Conservation (phyloP, 2,113 vertebrate species). For the Callochromis pleurospilus region DNA sequence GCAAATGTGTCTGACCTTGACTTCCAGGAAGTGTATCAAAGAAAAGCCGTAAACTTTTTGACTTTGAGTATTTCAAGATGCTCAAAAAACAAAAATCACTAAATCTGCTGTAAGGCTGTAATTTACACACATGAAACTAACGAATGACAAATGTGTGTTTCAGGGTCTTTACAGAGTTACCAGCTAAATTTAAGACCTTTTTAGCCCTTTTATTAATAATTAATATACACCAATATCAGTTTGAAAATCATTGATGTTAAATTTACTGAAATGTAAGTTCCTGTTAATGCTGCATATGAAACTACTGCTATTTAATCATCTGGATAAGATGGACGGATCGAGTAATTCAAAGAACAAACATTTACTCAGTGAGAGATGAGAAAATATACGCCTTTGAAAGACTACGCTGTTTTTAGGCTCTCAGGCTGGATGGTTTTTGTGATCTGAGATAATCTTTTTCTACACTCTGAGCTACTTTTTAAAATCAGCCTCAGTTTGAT, state of each 20-base stretch:
- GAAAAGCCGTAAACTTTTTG: neutral
- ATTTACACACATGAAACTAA: neutral
- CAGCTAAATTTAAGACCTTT: neutral
- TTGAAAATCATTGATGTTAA: neutral
- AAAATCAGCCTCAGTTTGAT: neutral
- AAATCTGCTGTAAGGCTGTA: neutral
- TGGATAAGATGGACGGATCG: neutral
- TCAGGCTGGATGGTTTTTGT: neutral
- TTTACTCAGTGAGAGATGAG: neutral
- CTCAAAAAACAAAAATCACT: neutral
- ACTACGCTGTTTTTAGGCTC: neutral
- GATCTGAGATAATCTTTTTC: accelerated
- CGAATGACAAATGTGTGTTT: neutral
- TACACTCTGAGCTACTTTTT: neutral
- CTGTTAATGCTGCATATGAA: neutral
- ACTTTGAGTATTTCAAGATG: neutral
- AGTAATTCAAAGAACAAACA: neutral
- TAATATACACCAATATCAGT: neutral
- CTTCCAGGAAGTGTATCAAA: neutral
- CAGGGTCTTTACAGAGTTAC: neutral
- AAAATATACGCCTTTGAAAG: neutral
- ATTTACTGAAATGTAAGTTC: neutral
- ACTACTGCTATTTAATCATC: neutral
- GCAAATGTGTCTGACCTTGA: neutral
- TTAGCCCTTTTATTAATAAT: neutral